These are phyloP conservation scores for Thereva nobilitata DNA, from an alignment of 2,888 invertebrate genomes.

Conservation along the genomic window DNA sequence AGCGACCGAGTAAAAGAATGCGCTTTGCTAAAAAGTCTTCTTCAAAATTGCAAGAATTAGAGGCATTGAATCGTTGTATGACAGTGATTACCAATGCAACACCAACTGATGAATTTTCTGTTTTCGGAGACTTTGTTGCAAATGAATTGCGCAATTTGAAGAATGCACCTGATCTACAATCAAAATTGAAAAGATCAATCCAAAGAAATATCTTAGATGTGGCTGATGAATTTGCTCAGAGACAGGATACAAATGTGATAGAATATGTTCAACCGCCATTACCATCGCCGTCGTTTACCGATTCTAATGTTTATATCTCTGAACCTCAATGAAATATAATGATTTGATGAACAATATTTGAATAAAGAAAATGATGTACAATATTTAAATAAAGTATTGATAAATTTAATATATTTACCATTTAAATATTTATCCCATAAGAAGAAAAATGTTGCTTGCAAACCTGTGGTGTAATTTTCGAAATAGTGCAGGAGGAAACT, in stretches of 20 bases:
- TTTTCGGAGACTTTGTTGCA: conserved; percentile 13
- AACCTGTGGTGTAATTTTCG: too few relatives aligned
- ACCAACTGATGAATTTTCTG: conserved; percentile 6
- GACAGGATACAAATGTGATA: background rate
- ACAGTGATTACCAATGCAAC: background rate
- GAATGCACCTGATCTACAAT: conserved; percentile 11
- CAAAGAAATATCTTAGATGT: conserved; percentile 11
- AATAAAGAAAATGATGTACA: too few relatives aligned
- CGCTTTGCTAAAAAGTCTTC: background rate
- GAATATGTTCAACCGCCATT: too few relatives aligned
- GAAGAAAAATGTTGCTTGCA: too few relatives aligned
- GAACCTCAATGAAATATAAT: too few relatives aligned
- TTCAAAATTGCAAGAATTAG: background rate
- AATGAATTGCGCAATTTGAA: conserved; percentile 19
- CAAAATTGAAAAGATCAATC: conserved; percentile 12
- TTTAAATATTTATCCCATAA: too few relatives aligned
- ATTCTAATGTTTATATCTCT: too few relatives aligned
- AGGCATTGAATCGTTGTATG: background rate
- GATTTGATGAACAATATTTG: too few relatives aligned
- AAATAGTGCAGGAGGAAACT: too few relatives aligned
- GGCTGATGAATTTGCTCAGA: conserved; percentile 6
- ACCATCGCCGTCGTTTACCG: too few relatives aligned
- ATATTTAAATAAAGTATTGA: too few relatives aligned
- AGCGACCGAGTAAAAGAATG: background rate
- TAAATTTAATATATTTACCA: too few relatives aligned